Evolutionary conservation across 2,113 vertebrate genomes (phyloP), one percentile per base, ranked within the genome.

Genomic region (Ophiodon elongatus): DNA sequence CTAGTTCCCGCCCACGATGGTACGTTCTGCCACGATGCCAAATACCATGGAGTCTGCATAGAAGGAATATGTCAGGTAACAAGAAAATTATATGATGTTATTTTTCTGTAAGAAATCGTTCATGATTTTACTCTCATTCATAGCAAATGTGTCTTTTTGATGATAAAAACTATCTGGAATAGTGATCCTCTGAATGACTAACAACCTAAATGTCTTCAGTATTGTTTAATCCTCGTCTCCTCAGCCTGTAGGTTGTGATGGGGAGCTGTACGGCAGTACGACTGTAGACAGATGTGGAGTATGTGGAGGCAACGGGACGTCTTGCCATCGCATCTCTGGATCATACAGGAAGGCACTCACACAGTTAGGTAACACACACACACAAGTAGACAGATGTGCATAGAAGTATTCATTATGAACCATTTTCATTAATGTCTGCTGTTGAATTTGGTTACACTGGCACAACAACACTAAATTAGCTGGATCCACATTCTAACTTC

Each of bases 201-300:
- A 25, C 10, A 63, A 25, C 10, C 14, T 4, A 14, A 29, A 3
- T 8, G 21, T 8, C n/a, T 52, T 19, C 4, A 31, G 37, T 39
- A 39, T 39, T 43, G 45, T 39, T 37, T 2, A 19, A 52, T 54
- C 31, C 7, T 67, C n/a, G 5, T 73, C 47, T 77, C 19, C 60
- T 94, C 94, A 97, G 97, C 93, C 96, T 1, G 95, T 98, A 43
- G 97, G 97, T 50, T 98, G 97, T 21, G 97, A 98, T 14, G 97
- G 97, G 47, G 93, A 96, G 87, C 93, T 98, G 82, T 95, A 97
- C 87, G 97, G 97, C 41, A 92, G 95, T 74, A 95, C 86, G 91
- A 93, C 91, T 0, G 92, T 97, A 76, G 97, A 98, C 91, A 95
- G 95, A 91, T 98, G 97, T 87, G 96, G 96, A 66, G 92, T 97